These are phyloP conservation scores for Erebia ligea DNA, from an alignment of 2,888 invertebrate species.

Conservation along the genomic window DNA sequence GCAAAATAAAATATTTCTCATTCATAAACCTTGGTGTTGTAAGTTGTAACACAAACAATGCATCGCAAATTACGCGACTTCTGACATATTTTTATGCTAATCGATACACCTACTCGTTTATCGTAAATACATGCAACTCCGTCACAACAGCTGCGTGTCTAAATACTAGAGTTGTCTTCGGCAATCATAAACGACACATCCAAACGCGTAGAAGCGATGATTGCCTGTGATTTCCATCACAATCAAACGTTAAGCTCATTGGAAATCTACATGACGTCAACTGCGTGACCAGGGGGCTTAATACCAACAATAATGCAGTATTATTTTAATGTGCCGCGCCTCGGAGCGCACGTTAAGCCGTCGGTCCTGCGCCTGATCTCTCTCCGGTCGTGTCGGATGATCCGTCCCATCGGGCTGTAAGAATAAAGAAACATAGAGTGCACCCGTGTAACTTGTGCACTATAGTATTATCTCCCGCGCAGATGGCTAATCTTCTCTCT, in stretches of 20 bases:
- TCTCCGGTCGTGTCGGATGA: too few relatives aligned
- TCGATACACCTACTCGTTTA: not conserved
- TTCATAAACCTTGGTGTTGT: not conserved
- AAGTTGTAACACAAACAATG: conserved; percentile 7
- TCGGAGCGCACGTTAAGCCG: too few relatives aligned
- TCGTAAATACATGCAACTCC: conserved; percentile 1
- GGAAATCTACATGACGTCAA: conserved; percentile 15
- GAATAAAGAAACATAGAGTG: too few relatives aligned
- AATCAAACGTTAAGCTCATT: conserved; percentile 21
- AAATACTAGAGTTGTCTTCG: not conserved
- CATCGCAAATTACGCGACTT: conserved; percentile 24
- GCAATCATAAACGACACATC: conserved; percentile 19
- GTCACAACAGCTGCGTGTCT: not conserved
- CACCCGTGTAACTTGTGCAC: too few relatives aligned
- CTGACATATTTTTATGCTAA: conserved; percentile 4
- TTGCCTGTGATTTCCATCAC: conserved; percentile 31
- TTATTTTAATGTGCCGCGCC: too few relatives aligned
- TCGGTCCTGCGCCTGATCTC: too few relatives aligned
- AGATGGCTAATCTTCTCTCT: too few relatives aligned
- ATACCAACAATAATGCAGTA: too few relatives aligned
- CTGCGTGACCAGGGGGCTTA: not conserved
- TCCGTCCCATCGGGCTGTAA: too few relatives aligned
- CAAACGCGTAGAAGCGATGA: not conserved
- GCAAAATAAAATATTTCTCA: conserved; percentile 5
- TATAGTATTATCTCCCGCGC: too few relatives aligned